Evolutionary conservation across 2,888 invertebrate species (phyloP).

Genomic region (Griposia aprilina): DNA sequence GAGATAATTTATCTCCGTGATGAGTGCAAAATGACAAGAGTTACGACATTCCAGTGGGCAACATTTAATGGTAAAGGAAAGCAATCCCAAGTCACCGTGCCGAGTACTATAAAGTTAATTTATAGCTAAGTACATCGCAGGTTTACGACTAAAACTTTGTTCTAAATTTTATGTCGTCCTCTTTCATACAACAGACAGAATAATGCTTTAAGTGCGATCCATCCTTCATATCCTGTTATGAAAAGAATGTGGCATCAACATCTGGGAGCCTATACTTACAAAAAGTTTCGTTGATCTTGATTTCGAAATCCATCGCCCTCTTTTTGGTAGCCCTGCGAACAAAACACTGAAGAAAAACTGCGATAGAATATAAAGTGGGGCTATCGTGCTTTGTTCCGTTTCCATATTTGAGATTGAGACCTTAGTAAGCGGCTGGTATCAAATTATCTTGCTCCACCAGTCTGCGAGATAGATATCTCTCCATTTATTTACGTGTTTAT

Average conservation of each 20-base stretch:
- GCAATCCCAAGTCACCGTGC: constrained; percentile 50
- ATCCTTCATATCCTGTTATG: constrained; percentile 50
- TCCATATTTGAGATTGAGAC: constrained; percentile 19
- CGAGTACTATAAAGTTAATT: constrained; percentile 65
- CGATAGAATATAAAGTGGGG: constrained; percentile 40
- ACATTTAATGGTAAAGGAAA: constrained; percentile 54
- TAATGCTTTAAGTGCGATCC: constrained; percentile 26
- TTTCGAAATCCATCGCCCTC: constrained; percentile 22
- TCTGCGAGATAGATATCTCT: constrained; percentile 68
- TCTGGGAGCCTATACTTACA: constrained; percentile 16
- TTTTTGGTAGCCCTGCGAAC: constrained; percentile 3
- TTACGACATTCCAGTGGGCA: constrained; percentile 60
- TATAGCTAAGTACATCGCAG: constrained; percentile 58
- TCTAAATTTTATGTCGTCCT: constrained; percentile 35
- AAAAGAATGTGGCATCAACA: constrained; percentile 50
- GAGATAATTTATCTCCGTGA: constrained; percentile 55
- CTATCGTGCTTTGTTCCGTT: not conserved
- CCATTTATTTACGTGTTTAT: constrained; percentile 63
- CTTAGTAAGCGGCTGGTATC: constrained; percentile 61
- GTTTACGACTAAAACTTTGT: constrained; percentile 60
- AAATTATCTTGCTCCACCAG: constrained; percentile 70
- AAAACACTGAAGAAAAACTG: constrained; percentile 19
- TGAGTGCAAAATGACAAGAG: constrained; percentile 52
- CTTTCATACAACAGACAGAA: constrained; percentile 18
- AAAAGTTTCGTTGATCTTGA: constrained; percentile 22